Base-by-base conservation (phyloP, 2,797 vertebrate species). In the Mareca penelope region DNA sequence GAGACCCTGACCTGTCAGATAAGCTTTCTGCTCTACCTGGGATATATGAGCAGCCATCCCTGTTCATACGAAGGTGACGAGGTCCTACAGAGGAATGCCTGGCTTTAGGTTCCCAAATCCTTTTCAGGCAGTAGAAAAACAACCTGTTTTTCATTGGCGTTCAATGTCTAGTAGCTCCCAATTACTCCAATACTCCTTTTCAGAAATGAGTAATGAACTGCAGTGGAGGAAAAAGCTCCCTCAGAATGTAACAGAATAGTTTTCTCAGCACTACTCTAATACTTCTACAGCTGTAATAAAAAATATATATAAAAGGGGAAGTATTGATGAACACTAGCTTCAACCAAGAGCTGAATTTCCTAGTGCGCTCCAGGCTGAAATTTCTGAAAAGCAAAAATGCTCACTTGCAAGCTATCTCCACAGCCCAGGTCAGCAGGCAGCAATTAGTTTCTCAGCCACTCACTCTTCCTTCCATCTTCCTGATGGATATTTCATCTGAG, bases 401-500 rank as follows among this genome's bases (percentile, higher is more conserved):
- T 90, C 70, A 71, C 88, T 90, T 90, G 91, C 71, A 88, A 90
- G 94, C 89, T 91, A 65, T 93, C 89, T 93, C 90, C 53, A 77
- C 89, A 75, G 85, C 89, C 83, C 83, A 90, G 80, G 84, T 82
- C 89, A 94, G 92, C 85, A 95, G 83, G 71, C 57, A 82, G 80
- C 94, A 93, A 88, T 94, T 94, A 94, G 95, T 91, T 94, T 96
- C 89, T 85, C 5, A 11, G 75, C 50, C 86, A 93, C 39, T 93
- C 81, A 75, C 57, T 93, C 79, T 90, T 89, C 93, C 94, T 96
- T 93, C 88, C 93, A 90, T 95, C 94, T 88, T 94, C 68, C 83
- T 91, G 89, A 94, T 90, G 86, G 94, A 89, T 95, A 94, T 94
- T 96, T 96, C 91, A 57, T 93, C 93, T 46, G 80, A 95, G 93